Evolutionary conservation across 1,140 invertebrate species (phyloP).

Genomic region (Aporrectodea caliginosa): DNA sequence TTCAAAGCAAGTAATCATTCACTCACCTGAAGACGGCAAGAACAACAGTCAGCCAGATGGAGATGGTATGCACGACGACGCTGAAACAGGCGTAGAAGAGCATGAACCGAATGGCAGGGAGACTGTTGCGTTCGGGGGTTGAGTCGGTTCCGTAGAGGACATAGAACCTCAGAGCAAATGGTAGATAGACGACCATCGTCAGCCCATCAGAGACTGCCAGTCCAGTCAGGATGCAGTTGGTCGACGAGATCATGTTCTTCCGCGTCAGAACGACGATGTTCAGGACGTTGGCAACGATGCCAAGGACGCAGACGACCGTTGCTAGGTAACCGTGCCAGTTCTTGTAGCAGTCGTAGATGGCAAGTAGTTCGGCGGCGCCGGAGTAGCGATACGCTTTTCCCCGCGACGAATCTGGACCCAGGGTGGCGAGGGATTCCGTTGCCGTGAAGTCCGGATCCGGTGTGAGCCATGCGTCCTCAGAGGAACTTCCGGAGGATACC

Average conservation of each 20-base stretch:
- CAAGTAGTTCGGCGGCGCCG: background rate
- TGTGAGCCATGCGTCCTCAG: too few relatives aligned
- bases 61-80: conserved; percentile 82
- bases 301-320: conserved; percentile 76
- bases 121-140: conserved; percentile 37
- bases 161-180: conserved; percentile 50
- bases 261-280: conserved; percentile 86
- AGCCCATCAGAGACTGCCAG: conserved; percentile 79
- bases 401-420: too few relatives aligned
- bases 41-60: conserved; percentile 87
- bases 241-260: conserved; percentile 77
- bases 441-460: too few relatives aligned
- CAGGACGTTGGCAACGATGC: conserved; percentile 79
- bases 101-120: conserved; percentile 42
- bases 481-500: too few relatives aligned
- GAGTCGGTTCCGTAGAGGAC: conserved; percentile 41
- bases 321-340: conserved; percentile 68
- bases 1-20: too few relatives aligned
- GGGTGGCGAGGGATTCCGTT: too few relatives aligned
- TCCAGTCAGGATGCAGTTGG: conserved; percentile 78
- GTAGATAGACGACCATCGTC: conserved; percentile 65
- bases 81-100: conserved; percentile 63
- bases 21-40: conserved; percentile 82
- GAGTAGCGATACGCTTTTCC: background rate
- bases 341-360: conserved; percentile 44